phyloP scores from a whole-genome alignment of 2,113 vertebrate genomes.

The Balaenoptera acutorostrata region DNA sequence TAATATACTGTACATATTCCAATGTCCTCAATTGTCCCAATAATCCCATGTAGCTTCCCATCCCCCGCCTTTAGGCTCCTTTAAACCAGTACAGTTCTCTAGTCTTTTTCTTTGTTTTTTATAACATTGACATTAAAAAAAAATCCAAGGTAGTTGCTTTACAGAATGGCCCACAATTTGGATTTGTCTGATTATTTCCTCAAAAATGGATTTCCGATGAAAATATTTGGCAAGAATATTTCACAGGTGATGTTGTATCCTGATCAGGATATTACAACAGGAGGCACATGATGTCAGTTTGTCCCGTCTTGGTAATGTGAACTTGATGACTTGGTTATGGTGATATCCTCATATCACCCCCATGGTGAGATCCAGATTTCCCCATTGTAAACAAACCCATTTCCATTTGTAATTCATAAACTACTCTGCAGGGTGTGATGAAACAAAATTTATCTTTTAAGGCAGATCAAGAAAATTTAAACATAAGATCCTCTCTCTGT shows the following conservation, averaged over 20 bases:
- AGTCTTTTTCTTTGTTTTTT: not conserved
- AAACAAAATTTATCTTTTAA: not conserved
- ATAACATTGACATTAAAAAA: not conserved
- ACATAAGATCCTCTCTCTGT: not conserved
- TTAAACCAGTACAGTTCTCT: not conserved
- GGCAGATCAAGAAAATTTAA: not conserved
- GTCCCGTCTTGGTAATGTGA: not conserved
- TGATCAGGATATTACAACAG: not conserved
- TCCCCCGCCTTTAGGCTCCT: not conserved
- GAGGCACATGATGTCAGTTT: not conserved
- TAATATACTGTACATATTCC: not conserved
- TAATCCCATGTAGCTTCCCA: not conserved
- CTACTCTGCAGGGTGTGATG: not conserved
- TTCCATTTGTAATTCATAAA: not conserved
- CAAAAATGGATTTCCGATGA: not conserved
- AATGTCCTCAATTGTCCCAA: not conserved
- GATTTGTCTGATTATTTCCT: not conserved
- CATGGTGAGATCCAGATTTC: not conserved
- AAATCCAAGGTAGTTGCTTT: not conserved
- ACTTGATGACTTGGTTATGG: not conserved
- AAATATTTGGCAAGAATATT: not conserved
- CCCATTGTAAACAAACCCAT: not conserved
- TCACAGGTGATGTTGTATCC: not conserved
- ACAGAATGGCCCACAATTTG: not conserved
- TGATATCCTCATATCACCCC: not conserved